phyloP scores from a whole-genome alignment of 2,797 vertebrate species.

The Jordanella pulchra region DNA sequence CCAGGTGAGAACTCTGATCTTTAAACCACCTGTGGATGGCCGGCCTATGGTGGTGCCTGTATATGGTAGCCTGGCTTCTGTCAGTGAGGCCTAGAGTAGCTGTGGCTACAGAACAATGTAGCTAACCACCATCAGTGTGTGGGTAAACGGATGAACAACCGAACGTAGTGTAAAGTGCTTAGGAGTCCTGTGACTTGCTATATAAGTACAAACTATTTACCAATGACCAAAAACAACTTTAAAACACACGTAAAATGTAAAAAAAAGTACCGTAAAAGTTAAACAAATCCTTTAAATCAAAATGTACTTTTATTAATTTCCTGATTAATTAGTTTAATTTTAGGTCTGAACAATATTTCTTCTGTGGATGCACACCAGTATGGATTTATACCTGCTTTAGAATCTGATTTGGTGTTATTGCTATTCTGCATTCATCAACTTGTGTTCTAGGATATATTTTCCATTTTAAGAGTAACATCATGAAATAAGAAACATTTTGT shows the following conservation, averaged over 20 bases:
- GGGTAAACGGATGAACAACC: no score
- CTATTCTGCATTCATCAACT: neutral
- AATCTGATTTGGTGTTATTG: neutral
- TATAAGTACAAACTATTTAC: no score
- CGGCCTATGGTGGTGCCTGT: no score
- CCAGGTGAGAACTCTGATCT: slow-evolving; percentile 80
- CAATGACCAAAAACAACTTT: no score
- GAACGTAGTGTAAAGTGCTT: no score
- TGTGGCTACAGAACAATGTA: no score
- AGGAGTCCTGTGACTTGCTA: no score
- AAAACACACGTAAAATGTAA: neutral
- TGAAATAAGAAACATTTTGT: neutral
- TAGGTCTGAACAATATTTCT: neutral
- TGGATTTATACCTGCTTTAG: neutral
- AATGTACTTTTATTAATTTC: neutral
- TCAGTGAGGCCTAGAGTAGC: no score
- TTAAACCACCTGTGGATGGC: neutral
- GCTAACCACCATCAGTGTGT: no score
- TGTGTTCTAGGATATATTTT: neutral
- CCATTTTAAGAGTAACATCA: neutral
- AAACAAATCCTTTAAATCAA: neutral
- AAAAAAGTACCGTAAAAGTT: neutral
- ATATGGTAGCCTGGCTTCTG: no score
- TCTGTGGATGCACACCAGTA: no score
- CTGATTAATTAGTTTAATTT: neutral